These are phyloP conservation scores for Danio albolineatus DNA, from an alignment of 2,797 vertebrate genomes.

Conservation along the genomic window DNA sequence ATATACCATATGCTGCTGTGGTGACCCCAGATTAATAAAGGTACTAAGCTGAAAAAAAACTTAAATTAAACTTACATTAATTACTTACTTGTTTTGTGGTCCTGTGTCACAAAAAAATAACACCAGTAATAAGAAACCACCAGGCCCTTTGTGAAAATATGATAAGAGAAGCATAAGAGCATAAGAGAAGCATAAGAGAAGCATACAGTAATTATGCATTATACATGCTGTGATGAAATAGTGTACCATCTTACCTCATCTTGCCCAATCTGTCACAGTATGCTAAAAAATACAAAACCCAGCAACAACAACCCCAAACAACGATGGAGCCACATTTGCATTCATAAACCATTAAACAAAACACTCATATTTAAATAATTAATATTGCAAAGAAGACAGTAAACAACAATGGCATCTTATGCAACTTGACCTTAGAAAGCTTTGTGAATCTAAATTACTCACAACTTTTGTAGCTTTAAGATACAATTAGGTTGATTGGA, in stretches of 20 bases:
- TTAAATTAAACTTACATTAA: too few relatives aligned
- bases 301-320: not conserved
- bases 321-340: not conserved
- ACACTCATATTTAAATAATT: not conserved
- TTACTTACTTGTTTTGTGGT: too few relatives aligned
- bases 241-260: not conserved
- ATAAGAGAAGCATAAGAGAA: not conserved
- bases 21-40: too few relatives aligned
- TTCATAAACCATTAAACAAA: slow-evolving; percentile 8
- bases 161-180: not conserved
- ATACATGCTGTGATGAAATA: not conserved
- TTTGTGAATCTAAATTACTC: not conserved
- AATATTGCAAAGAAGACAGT: not conserved
- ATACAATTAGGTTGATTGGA: not conserved
- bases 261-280: not conserved
- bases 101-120: too few relatives aligned
- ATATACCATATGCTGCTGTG: too few relatives aligned
- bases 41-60: too few relatives aligned
- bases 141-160: too few relatives aligned
- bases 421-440: not conserved
- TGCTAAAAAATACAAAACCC: too few relatives aligned
- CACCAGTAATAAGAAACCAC: too few relatives aligned
- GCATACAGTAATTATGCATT: not conserved
- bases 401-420: not conserved
- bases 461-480: not conserved